Conservation (phyloP, 2,888 invertebrate species). For the Spatulosminthurus flaviceps region DNA sequence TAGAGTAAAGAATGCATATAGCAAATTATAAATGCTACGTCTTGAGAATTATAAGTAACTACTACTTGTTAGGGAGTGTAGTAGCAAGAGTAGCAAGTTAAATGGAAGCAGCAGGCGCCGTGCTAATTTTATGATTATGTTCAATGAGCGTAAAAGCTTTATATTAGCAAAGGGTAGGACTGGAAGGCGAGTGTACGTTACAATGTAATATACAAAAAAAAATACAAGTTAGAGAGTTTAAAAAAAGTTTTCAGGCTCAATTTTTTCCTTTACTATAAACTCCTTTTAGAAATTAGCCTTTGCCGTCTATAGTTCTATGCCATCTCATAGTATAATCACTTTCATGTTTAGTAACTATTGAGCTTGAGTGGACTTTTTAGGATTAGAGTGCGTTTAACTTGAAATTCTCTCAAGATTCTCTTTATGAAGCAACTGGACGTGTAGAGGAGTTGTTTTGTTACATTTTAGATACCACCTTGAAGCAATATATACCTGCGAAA, state of each 20-base stretch:
- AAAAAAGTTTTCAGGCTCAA: not conserved
- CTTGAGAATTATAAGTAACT: not conserved
- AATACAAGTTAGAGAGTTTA: not conserved
- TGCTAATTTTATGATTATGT: slow-evolving; percentile 18
- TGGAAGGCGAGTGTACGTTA: not conserved
- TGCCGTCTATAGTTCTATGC: no score
- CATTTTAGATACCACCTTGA: no score
- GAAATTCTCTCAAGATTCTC: no score
- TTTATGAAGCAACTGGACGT: no score
- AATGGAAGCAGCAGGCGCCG: not conserved
- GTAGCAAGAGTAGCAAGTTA: not conserved
- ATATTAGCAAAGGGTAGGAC: not conserved
- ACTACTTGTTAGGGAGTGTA: no score
- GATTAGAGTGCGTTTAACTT: no score
- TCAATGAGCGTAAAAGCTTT: slow-evolving; percentile 14
- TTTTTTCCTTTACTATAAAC: not conserved
- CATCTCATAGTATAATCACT: no score
- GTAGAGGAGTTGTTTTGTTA: no score
- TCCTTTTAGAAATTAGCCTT: not conserved
- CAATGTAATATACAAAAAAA: not conserved
- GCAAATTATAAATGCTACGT: not conserved
- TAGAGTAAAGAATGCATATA: no score
- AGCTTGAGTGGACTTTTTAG: no score
- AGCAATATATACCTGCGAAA: no score
- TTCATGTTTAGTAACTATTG: no score